phyloP scores from a whole-genome alignment of 2,888 invertebrate species.

The Melanargia galathea region DNA sequence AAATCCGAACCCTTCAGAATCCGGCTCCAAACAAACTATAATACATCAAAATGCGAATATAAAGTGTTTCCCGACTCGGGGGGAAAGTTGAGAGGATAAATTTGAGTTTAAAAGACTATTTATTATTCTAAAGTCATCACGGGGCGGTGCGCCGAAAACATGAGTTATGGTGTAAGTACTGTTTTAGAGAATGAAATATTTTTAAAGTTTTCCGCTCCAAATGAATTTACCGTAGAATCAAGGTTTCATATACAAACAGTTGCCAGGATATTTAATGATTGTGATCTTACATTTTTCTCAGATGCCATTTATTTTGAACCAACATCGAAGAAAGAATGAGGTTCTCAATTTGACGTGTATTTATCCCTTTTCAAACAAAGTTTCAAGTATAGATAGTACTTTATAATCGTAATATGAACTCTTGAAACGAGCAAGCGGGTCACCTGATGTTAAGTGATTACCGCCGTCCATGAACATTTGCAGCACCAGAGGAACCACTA shows the following conservation, averaged over 20 bases:
- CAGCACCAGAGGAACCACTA: too few relatives aligned
- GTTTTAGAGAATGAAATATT: conserved; percentile 54
- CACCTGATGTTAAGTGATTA: too few relatives aligned
- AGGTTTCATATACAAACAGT: conserved; percentile 35
- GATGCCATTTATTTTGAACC: too few relatives aligned
- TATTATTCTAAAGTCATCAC: conserved; percentile 56
- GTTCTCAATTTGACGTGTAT: too few relatives aligned
- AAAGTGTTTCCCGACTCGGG: conserved; percentile 31
- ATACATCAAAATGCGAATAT: conserved; percentile 30
- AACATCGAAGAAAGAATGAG: too few relatives aligned
- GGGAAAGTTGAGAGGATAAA: conserved; percentile 42
- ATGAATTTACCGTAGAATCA: conserved; percentile 37
- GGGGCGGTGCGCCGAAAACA: conserved; percentile 50
- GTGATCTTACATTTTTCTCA: too few relatives aligned
- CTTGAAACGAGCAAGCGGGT: too few relatives aligned
- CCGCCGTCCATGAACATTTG: too few relatives aligned
- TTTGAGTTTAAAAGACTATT: conserved; percentile 59
- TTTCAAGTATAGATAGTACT: too few relatives aligned
- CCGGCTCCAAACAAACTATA: conserved; percentile 20
- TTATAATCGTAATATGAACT: too few relatives aligned
- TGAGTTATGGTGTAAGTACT: conserved; percentile 61
- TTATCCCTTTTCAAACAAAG: too few relatives aligned
- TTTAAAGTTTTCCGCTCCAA: conserved; percentile 44
- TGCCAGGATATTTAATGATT: conserved; percentile 1
- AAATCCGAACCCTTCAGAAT: conserved; percentile 14